Conservation (phyloP, 1,140 invertebrate genomes). For the Hycleus phaleratus region DNA sequence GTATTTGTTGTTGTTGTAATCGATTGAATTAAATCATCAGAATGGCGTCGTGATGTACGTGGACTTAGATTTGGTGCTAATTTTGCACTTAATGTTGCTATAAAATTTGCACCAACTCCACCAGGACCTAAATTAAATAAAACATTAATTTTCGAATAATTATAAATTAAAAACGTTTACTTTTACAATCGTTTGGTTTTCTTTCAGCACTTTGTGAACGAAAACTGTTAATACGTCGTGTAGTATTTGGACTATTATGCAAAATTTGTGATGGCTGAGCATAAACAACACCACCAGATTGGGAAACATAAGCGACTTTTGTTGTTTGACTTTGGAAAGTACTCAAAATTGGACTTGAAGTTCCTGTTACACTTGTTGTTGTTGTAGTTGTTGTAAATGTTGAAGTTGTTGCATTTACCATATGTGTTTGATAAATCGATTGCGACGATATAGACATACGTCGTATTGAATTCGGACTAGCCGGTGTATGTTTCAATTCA, state of each 20-base stretch:
- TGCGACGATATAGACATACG: slow-evolving; percentile 43
- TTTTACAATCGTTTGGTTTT: slow-evolving; percentile 35
- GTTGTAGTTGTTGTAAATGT: slow-evolving; percentile 14
- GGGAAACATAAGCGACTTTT: slow-evolving; percentile 41
- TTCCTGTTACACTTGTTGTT: slow-evolving; percentile 33
- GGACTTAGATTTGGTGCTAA: slow-evolving; percentile 53
- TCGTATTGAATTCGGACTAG: slow-evolving; percentile 69
- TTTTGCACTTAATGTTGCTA: slow-evolving; percentile 65
- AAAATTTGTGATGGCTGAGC: slow-evolving; percentile 46
- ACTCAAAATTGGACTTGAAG: slow-evolving; percentile 39
- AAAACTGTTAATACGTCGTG: slow-evolving; percentile 40
- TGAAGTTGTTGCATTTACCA: slow-evolving; percentile 10
- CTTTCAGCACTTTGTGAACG: slow-evolving; percentile 50
- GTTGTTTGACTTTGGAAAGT: slow-evolving; percentile 46
- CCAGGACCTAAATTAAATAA: slow-evolving; percentile 37
- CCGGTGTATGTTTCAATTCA: slow-evolving; percentile 76
- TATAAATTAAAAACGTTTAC: background rate
- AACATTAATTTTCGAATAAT: background rate
- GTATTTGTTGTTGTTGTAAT: slow-evolving; percentile 7
- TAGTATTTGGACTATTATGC: slow-evolving; percentile 43
- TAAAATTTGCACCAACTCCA: slow-evolving; percentile 54
- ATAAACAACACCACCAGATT: slow-evolving; percentile 43
- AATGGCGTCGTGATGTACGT: slow-evolving; percentile 40
- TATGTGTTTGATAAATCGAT: slow-evolving; percentile 26
- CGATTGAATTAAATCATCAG: slow-evolving; percentile 39